phyloP scores from a whole-genome alignment of 2,797 vertebrate species.

The Siniperca undulata region DNA sequence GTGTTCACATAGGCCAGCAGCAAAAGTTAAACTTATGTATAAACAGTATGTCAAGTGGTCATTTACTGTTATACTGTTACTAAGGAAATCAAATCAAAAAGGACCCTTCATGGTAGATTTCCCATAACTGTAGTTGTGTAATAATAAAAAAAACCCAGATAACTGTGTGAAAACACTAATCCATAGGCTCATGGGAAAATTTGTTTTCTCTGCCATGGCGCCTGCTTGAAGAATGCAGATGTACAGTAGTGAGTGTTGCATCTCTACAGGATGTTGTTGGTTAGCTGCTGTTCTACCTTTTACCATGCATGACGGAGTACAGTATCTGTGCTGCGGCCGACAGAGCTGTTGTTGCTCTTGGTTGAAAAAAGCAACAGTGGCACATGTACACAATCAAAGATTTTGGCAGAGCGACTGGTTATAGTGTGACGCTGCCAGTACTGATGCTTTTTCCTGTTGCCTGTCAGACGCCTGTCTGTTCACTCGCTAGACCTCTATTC shows the following conservation, averaged over 20 bases:
- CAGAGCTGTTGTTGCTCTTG: conserved; percentile 15
- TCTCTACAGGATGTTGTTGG: conserved; percentile 27
- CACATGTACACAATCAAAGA: conserved; percentile 49
- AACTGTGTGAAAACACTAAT: neutral
- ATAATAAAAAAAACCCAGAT: neutral
- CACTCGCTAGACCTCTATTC: conserved; percentile 49
- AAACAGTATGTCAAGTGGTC: conserved; percentile 19
- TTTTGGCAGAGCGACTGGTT: conserved; percentile 47
- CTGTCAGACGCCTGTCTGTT: conserved; percentile 51
- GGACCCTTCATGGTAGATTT: conserved; percentile 1
- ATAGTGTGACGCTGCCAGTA: conserved; percentile 44
- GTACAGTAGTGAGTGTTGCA: neutral
- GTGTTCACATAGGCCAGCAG: conserved; percentile 6
- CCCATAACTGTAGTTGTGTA: neutral
- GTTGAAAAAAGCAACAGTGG: conserved; percentile 36
- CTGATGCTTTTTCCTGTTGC: conserved; percentile 37
- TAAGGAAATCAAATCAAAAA: conserved; percentile 15
- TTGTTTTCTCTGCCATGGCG: neutral
- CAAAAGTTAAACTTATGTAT: neutral
- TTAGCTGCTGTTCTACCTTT: conserved; percentile 8
- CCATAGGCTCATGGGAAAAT: neutral
- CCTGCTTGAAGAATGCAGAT: neutral
- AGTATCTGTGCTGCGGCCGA: neutral
- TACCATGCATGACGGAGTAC: neutral
- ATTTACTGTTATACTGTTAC: conserved; percentile 4